Percentiles rank a stretch among this genome's conserved stretches.
phyloP scores from a whole-genome alignment of 2,113 vertebrate species.

The Burhinus oedicnemus region DNA sequence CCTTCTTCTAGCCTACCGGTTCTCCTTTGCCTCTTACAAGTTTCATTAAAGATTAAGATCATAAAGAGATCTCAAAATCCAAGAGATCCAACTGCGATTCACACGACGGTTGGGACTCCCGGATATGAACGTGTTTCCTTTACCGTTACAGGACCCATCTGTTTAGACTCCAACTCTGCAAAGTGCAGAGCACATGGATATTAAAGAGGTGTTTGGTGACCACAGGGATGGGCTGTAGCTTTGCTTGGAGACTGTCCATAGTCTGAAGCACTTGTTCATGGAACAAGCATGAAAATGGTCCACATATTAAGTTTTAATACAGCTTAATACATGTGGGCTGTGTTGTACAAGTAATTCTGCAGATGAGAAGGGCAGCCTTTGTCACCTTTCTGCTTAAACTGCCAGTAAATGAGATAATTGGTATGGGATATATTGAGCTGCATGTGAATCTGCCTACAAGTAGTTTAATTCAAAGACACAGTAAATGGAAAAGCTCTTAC shows the following conservation, averaged over 20 bases:
- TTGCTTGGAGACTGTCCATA: background rate
- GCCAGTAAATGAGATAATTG: background rate
- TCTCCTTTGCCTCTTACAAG: background rate
- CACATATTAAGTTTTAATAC: fast-evolving
- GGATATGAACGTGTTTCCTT: fast-evolving
- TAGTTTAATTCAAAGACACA: background rate
- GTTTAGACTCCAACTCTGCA: background rate
- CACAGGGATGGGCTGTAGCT: background rate
- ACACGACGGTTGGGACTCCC: background rate
- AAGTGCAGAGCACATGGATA: background rate
- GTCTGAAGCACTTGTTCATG: fast-evolving
- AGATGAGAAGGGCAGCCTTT: background rate
- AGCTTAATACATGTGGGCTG: background rate
- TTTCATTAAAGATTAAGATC: background rate
- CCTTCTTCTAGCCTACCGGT: too few species aligned
- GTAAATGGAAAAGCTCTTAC: background rate
- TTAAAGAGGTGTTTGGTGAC: background rate
- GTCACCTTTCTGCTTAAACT: background rate
- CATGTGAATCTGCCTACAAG: background rate
- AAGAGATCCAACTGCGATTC: background rate
- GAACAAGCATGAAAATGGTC: too few species aligned
- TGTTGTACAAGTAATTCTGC: background rate
- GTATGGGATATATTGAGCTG: fast-evolving
- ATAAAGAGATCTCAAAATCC: background rate
- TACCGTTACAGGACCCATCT: fast-evolving